A percentile compares a stretch with the other conserved stretches of the same genome.
phyloP scores from a whole-genome alignment of 1,140 invertebrate genomes.

The Pygmarrhopalites habei region DNA sequence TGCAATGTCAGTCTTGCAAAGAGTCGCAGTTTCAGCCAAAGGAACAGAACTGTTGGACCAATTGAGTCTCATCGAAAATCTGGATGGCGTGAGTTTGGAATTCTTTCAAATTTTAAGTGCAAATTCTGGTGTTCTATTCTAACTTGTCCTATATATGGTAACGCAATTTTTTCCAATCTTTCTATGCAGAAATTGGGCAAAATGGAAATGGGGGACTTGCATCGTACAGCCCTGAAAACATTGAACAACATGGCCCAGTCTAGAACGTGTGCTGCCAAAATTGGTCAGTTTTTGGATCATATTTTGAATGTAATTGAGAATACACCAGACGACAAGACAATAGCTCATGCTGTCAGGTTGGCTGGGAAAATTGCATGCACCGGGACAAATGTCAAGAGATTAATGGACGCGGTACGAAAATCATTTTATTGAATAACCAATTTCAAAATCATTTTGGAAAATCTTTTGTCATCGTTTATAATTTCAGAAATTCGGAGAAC shows the following conservation, averaged over 20 bases:
- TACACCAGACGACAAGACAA: slow-evolving; percentile 16
- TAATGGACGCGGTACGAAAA: slow-evolving; percentile 23
- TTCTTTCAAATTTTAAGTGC: neutral
- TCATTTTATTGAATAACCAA: too few species aligned
- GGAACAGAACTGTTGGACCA: slow-evolving; percentile 23
- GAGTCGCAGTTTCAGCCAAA: neutral
- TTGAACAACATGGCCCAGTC: slow-evolving; percentile 15
- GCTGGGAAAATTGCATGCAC: slow-evolving; percentile 17
- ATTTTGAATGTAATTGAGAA: neutral
- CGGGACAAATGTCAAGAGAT: neutral
- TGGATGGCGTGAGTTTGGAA: slow-evolving; percentile 1
- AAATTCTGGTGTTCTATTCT: neutral
- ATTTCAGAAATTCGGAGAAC: slow-evolving; percentile 14
- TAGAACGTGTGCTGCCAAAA: slow-evolving; percentile 6
- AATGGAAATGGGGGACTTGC: slow-evolving; percentile 20
- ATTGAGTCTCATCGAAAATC: slow-evolving; percentile 6
- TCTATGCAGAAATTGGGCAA: slow-evolving; percentile 11
- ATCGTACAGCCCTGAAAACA: slow-evolving; percentile 17
- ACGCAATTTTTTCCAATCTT: too few species aligned
- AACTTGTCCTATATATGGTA: too few species aligned
- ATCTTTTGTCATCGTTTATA: neutral
- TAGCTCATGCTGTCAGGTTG: slow-evolving; percentile 8
- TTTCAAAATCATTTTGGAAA: too few species aligned
- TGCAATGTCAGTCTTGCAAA: slow-evolving; percentile 18
- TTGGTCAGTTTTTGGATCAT: slow-evolving; percentile 6